Conservation (phyloP, 2,113 vertebrate genomes). For the Tragelaphus imberbis region DNA sequence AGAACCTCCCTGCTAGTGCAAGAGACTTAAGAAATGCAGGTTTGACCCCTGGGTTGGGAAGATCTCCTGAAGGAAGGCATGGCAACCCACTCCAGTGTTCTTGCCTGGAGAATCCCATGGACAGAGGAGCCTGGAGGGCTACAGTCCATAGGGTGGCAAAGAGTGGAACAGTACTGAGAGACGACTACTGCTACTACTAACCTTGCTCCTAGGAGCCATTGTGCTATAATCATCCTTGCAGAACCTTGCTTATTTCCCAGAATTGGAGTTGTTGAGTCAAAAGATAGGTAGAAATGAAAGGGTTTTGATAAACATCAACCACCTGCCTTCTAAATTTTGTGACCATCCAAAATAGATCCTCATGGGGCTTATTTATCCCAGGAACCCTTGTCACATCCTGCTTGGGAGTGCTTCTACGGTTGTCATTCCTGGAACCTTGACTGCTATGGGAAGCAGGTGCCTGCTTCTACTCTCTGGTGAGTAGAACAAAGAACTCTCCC, state of each 20-base stretch:
- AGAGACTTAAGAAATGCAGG: neutral
- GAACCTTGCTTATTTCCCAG: neutral
- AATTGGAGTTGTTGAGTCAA: neutral
- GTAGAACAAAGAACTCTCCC: neutral
- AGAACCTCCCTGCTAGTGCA: neutral
- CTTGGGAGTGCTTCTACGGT: neutral
- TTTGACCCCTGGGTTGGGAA: neutral
- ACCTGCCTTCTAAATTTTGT: neutral
- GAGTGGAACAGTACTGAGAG: neutral
- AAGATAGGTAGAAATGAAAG: neutral
- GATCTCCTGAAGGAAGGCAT: neutral
- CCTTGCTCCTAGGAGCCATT: neutral
- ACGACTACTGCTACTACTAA: neutral
- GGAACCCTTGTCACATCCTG: neutral
- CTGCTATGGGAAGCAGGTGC: neutral
- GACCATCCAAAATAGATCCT: neutral
- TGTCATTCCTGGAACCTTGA: neutral
- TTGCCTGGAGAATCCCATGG: neutral
- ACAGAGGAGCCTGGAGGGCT: neutral
- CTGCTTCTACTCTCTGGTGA: slow-evolving; percentile 10
- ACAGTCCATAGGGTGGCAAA: neutral
- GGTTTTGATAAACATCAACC: neutral
- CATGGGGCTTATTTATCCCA: neutral
- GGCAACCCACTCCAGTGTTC: neutral
- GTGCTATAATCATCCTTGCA: neutral